Base-by-base conservation (phyloP, 2,888 invertebrate genomes). In the Eudemis profundana region DNA sequence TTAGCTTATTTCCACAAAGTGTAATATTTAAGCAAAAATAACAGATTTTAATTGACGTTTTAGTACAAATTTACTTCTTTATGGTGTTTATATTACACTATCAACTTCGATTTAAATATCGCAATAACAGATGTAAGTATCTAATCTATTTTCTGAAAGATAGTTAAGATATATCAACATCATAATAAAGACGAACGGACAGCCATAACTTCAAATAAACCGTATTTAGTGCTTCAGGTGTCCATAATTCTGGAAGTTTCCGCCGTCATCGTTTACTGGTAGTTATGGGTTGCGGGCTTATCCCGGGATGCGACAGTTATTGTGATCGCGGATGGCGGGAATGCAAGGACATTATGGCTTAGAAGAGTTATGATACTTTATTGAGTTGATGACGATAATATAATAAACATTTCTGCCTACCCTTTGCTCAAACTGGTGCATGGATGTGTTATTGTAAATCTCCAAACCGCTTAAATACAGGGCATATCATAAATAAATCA, bases 201-300 rank as follows among this genome's bases (percentile, higher is more conserved):
- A 10, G 27, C 27, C 50, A 59, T 50, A 57, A 51, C 57, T 51
- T 36, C 57, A 64, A 50, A 64, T 64, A 64, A 64, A 57, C 57
- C 54, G 50, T 64, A 59, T 64, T 64, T 64, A 57, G 36, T 46
- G 23, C 44, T 42, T 50, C 44, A 57, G 50, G 51, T 50, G 33
- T 44, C 50, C 50, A 64, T 59, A 64, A 57, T 64, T 57, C 57
- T 64, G 64, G 64, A 57, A 64, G 57, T 62, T 44, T 54, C 54
- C 54, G 57, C 50, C 42, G 64, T 64, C 64, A 44, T 59, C 63
- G 63, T 63, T 63, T 63, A 49, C 57, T 36, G 44, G 50, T 64
- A 64, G 57, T 64, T 64, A 64, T 64, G 64, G 57, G 36, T 36
- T 17, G 38, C 53, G 21, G 14, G 54, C 42, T 62, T 54, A 29